Percentiles rank a stretch among this genome's conserved stretches.
These are phyloP conservation scores for Drosophila neotestacea DNA, from an alignment of 2,888 invertebrate genomes.

Conservation along the genomic window DNA sequence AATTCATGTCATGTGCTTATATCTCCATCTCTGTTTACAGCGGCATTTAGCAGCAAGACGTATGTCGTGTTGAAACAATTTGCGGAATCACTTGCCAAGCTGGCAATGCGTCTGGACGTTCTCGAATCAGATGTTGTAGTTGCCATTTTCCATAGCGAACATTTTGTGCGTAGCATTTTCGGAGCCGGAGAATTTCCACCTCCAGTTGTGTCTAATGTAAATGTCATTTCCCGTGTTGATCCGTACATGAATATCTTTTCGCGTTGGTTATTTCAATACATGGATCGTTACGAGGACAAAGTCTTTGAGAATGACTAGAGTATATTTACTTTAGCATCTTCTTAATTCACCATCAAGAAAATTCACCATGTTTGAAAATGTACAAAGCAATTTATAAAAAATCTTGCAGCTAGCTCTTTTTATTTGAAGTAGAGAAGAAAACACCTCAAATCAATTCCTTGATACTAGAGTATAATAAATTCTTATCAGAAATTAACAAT, in stretches of 20 bases:
- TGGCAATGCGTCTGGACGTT: conserved; percentile 80
- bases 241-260: conserved; percentile 75
- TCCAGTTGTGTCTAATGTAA: conserved; percentile 67
- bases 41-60: conserved; percentile 80
- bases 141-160: conserved; percentile 82
- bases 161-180: conserved; percentile 76
- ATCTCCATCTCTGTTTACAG: conserved; percentile 51
- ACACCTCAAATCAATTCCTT: not conserved
- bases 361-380: not conserved
- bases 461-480: conserved; percentile 1
- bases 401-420: not conserved
- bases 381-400: not conserved
- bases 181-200: conserved; percentile 70
- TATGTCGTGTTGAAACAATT: conserved; percentile 81
- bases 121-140: conserved; percentile 78
- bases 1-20: conserved; percentile 1
- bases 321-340: conserved; percentile 1
- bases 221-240: conserved; percentile 78
- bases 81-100: conserved; percentile 84
- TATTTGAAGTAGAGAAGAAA: not conserved
- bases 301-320: not conserved
- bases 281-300: conserved; percentile 58
- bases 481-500: not conserved
- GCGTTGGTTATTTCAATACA: conserved; percentile 77
- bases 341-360: not conserved